phyloP scores from a whole-genome alignment of 2,113 vertebrate genomes.

The Pomatostomus ruficeps region DNA sequence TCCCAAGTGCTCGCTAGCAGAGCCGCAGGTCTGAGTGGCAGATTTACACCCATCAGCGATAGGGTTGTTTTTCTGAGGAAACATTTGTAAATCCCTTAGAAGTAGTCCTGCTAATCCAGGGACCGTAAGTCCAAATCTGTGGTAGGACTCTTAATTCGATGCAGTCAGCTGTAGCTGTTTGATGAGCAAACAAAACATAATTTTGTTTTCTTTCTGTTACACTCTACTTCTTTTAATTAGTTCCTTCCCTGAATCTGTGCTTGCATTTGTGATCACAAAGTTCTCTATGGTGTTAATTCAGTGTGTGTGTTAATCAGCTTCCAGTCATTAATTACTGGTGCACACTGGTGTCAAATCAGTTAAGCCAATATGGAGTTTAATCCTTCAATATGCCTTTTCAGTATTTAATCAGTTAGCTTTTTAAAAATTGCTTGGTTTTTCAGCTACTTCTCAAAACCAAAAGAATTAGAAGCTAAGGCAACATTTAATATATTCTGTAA shows the following conservation, averaged over 20 bases:
- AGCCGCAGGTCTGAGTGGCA: not conserved
- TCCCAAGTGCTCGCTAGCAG: not conserved
- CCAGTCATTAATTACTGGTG: not conserved
- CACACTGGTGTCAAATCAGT: not conserved
- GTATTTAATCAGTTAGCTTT: not conserved
- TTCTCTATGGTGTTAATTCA: not conserved
- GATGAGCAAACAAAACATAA: not conserved
- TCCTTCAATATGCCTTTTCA: not conserved
- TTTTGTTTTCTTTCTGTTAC: not conserved
- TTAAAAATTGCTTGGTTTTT: not conserved
- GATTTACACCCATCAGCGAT: not conserved
- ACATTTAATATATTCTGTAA: not conserved
- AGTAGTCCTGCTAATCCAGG: not conserved
- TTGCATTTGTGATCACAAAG: not conserved
- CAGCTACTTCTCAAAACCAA: not conserved
- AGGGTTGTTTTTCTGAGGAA: not conserved
- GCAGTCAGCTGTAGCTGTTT: not conserved
- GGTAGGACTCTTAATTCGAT: not conserved
- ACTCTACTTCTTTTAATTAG: not conserved
- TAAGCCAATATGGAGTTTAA: not conserved
- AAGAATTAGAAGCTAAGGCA: not conserved
- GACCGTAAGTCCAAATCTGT: not conserved
- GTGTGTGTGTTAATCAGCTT: not conserved
- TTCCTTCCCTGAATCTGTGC: not conserved
- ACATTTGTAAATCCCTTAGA: not conserved